Evolutionary conservation across 2,888 invertebrate genomes (phyloP), one percentile per base, ranked within the genome.

Genomic region (Auanema sp.): DNA sequence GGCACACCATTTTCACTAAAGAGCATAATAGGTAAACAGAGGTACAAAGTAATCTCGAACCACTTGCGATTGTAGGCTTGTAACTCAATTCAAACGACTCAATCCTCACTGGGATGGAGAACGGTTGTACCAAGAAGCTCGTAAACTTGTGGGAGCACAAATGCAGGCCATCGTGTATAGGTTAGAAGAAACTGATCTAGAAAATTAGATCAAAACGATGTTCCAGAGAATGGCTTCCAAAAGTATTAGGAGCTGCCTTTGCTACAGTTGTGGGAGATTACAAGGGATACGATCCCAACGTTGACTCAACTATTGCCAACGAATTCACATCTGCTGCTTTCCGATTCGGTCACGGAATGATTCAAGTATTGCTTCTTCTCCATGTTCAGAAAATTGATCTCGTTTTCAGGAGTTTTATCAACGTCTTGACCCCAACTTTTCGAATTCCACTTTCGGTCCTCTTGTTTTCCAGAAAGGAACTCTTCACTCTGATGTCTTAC

Each of bases 241-340:
- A 90, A 58, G 88, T 98, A 64, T 86, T 98, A 2, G 97, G 96
- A 0, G 80, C 83, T 1, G 76, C 83, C 89, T 87, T 92, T 58
- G 90, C 91, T 86, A 66, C 69, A 8, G 87, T 89, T 83, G 83
- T 98, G 50, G 93, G 92, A 0, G 84, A 88, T 53, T 97, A 95
- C 83, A 86, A 87, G 53, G 92, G 91, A 43, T 98, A 98, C 83
- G 86, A 96, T 84, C 88, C 91, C 0, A 88, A 88, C 44, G 75
- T 92, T 0, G 90, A 97, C 84, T 91, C 96, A 0, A 89, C 91
- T 1, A 90, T 98, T 75, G 89, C 93, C 0, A 98, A 97, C 84
- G 94, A 92, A 43, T 98, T 98, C 85, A 94, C 97, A 0, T 94
- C 97, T 0, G 95, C 95, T 11, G 97, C 96, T 0, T 87, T 97